Conservation (phyloP, 1,140 invertebrate species). For the Eriocheir sinensis region DNA sequence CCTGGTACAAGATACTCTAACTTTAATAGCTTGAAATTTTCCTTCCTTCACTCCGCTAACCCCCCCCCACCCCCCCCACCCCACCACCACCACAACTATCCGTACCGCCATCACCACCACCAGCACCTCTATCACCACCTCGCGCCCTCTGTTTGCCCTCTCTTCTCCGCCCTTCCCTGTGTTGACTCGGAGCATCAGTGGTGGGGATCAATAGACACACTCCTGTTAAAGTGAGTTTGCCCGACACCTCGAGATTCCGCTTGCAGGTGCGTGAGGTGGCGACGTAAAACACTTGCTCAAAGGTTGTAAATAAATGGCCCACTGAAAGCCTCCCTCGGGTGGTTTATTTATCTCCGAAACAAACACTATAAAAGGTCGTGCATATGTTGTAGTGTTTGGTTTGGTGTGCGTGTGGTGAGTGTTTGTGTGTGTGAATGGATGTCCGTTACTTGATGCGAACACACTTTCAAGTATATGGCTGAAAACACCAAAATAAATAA, state of each 20-base stretch:
- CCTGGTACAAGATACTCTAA: neutral
- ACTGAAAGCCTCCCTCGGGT: no score
- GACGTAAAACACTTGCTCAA: neutral
- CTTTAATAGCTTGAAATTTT: neutral
- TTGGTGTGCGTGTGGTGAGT: neutral
- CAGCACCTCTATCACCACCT: no score
- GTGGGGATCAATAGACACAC: neutral
- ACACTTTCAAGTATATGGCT: no score
- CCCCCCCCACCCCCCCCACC: neutral
- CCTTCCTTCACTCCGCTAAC: neutral
- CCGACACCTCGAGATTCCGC: neutral
- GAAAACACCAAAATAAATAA: no score
- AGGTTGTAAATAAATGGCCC: neutral
- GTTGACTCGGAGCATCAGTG: slow-evolving; percentile 1
- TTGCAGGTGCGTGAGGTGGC: neutral
- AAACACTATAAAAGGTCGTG: neutral
- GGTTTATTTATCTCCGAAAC: neutral
- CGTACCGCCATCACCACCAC: neutral
- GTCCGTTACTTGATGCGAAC: no score
- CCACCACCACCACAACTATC: neutral
- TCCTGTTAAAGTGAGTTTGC: neutral
- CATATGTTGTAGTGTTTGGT: neutral
- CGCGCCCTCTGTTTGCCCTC: neutral
- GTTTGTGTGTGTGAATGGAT: neutral
- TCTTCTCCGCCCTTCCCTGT: neutral